Evolutionary conservation across 2,113 vertebrate species (phyloP).

Genomic region (Mormoops blainvillei): DNA sequence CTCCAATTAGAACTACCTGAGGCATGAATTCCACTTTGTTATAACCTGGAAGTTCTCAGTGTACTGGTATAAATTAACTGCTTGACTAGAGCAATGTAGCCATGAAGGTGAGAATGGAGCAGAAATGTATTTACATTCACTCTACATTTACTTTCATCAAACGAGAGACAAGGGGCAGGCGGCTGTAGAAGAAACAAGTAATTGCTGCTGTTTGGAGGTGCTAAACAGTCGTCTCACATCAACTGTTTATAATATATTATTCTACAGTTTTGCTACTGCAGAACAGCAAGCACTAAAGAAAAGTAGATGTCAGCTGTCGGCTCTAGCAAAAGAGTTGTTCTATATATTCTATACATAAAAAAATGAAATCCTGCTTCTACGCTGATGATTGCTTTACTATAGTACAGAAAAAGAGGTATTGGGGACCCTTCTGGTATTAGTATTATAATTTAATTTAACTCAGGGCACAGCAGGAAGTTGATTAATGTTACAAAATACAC

Average conservation of each 20-base stretch:
- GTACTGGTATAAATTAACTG: slow-evolving; percentile 7
- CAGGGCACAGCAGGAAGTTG: slow-evolving; percentile 60
- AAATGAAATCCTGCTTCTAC: not conserved
- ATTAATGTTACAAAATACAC: slow-evolving; percentile 61
- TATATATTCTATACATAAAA: not conserved
- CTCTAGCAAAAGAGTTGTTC: not conserved
- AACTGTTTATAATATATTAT: not conserved
- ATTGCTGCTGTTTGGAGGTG: not conserved
- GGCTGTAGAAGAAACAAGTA: not conserved
- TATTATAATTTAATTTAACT: slow-evolving; percentile 65
- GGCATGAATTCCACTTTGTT: not conserved
- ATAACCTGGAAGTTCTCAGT: not conserved
- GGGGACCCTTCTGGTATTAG: slow-evolving; percentile 17
- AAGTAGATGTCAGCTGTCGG: not conserved
- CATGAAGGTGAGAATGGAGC: not conserved
- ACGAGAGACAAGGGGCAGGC: not conserved
- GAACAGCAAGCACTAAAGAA: not conserved
- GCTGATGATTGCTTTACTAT: slow-evolving; percentile 11
- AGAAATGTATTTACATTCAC: slow-evolving; percentile 21
- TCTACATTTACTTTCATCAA: slow-evolving; percentile 10
- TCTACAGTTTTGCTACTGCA: not conserved
- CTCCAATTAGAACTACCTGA: not conserved
- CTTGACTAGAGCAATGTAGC: not conserved
- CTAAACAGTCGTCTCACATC: not conserved
- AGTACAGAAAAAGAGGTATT: not conserved